A percentile compares a stretch with the other conserved stretches of the same genome.
Evolutionary conservation across 2,797 vertebrate species (phyloP).

Genomic region (Moxostoma hubbsi): DNA sequence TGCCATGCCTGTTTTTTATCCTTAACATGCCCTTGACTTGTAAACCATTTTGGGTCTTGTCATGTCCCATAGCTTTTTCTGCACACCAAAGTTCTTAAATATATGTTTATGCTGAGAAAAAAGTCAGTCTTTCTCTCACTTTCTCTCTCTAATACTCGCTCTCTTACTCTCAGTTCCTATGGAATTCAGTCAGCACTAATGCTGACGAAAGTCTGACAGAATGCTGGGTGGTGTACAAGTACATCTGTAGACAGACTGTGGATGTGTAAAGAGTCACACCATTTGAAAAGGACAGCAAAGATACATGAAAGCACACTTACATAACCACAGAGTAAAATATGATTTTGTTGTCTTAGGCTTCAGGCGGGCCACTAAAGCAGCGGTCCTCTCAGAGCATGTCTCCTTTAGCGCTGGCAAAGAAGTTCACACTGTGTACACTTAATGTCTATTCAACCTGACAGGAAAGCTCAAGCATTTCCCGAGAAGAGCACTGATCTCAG

Average conservation of each 20-base stretch:
- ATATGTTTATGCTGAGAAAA: not conserved
- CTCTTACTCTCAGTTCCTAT: not conserved
- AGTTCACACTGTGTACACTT: conserved; percentile 37
- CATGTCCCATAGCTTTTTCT: not conserved
- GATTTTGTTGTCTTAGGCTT: conserved; percentile 15
- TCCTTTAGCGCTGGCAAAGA: conserved; percentile 36
- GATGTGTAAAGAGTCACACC: conserved; percentile 1
- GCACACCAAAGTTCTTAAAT: not conserved
- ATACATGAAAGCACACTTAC: conserved; percentile 35
- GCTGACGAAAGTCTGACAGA: conserved; percentile 17
- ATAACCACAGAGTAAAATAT: conserved; percentile 22
- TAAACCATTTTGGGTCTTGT: not conserved
- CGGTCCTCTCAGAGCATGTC: conserved; percentile 8
- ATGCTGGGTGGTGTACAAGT: not conserved
- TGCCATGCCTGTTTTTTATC: not conserved
- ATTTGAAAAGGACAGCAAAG: conserved; percentile 17
- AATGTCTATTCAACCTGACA: conserved; percentile 41
- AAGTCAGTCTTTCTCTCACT: conserved; percentile 13
- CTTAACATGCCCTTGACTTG: conserved; percentile 1
- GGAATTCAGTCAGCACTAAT: not conserved
- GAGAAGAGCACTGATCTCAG: conserved; percentile 38
- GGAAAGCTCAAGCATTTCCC: conserved; percentile 13
- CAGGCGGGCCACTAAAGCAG: conserved; percentile 8
- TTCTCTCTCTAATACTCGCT: not conserved
- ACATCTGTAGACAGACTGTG: conserved; percentile 20